Evolutionary conservation across 2,888 invertebrate species (phyloP).

Genomic region (Pocota personata): DNA sequence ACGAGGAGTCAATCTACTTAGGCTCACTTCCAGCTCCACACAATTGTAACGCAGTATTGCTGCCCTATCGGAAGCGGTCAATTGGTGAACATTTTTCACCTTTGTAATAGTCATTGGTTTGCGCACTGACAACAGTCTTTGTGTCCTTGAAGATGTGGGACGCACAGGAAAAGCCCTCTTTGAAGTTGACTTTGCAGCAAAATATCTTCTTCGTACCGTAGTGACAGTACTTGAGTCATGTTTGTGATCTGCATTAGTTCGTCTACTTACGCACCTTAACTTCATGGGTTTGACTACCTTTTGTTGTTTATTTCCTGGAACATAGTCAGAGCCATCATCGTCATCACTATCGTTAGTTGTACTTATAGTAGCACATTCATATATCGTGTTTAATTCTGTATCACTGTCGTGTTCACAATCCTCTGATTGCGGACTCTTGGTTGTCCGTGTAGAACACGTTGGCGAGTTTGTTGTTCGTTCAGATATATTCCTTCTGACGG

Average conservation of each 20-base stretch:
- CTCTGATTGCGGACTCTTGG: neutral
- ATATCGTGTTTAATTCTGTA: constrained; percentile 2
- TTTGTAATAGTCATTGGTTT: neutral
- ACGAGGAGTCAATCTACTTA: constrained; percentile 10
- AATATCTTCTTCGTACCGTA: neutral
- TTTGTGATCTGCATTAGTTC: neutral
- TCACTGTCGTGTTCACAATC: constrained; percentile 9
- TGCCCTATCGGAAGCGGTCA: neutral
- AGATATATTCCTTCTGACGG: no score
- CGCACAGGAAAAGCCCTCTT: neutral
- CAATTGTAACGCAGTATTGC: constrained; percentile 26
- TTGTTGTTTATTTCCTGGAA: neutral
- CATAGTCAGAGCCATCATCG: neutral
- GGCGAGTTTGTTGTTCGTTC: no score
- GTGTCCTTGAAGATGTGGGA: neutral
- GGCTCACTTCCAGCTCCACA: neutral
- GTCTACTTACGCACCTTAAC: constrained; percentile 20
- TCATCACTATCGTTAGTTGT: constrained; percentile 39
- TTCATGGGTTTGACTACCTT: constrained; percentile 25
- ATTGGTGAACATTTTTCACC: no score
- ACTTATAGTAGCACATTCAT: constrained; percentile 25
- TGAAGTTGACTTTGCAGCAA: constrained; percentile 21
- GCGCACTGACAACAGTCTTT: no score
- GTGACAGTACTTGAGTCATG: no score
- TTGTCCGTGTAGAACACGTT: no score